These are phyloP conservation scores for Brachirus orientalis DNA, from an alignment of 2,113 vertebrate genomes.

Conservation along the genomic window DNA sequence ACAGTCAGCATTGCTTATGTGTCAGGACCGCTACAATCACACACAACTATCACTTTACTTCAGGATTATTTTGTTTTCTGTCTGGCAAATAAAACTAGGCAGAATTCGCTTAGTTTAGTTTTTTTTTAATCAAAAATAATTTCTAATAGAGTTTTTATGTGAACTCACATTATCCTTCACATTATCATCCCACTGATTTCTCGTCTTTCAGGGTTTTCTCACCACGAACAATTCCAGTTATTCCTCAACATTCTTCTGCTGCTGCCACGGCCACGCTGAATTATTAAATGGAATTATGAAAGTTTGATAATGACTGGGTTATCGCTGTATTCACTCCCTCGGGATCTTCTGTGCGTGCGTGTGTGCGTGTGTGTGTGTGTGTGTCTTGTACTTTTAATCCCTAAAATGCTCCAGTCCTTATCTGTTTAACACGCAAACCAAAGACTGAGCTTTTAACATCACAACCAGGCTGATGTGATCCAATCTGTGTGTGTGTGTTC, in stretches of 20 bases:
- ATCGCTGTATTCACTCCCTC: conserved; percentile 54
- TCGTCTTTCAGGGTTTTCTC: conserved; percentile 47
- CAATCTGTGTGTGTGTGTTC: conserved; percentile 21
- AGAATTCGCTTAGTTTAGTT: too few relatives aligned
- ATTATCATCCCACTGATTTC: conserved; percentile 52
- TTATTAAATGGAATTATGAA: conserved; percentile 75
- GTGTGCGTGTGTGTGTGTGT: conserved; percentile 29
- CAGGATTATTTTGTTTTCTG: too few relatives aligned
- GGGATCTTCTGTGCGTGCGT: conserved; percentile 44
- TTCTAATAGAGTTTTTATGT: not conserved
- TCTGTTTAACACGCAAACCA: conserved; percentile 71
- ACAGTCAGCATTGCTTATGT: too few relatives aligned
- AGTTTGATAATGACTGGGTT: conserved; percentile 71
- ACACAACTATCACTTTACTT: too few relatives aligned
- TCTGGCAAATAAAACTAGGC: too few relatives aligned
- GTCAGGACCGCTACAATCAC: too few relatives aligned
- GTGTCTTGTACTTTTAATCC: conserved; percentile 71
- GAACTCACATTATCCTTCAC: conserved; percentile 40
- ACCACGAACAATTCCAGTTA: conserved; percentile 44
- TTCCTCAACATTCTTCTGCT: conserved; percentile 63
- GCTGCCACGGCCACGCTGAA: conserved; percentile 46
- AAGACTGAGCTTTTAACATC: conserved; percentile 73
- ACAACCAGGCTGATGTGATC: conserved; percentile 55
- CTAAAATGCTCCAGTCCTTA: conserved; percentile 68
- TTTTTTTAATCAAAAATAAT: too few relatives aligned